Base-by-base conservation (phyloP, 2,797 vertebrate genomes). In the Dendrocincla fuliginosa region DNA sequence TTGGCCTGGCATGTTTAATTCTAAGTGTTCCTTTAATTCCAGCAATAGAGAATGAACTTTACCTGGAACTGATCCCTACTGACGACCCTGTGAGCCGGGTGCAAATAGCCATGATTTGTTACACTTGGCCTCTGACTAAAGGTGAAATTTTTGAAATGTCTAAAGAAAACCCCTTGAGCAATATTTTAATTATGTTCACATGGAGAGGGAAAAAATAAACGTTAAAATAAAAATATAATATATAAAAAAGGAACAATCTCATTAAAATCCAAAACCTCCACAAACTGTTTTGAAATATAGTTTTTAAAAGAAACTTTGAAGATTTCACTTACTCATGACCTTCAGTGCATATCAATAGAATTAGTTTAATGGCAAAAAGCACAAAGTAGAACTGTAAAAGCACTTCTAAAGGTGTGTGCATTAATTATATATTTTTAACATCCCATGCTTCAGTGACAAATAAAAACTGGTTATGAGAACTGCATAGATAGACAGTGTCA, bases 71-170 rank as follows among this genome's bases (percentile, higher is more conserved):
- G 49, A 71, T 89, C 50, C 57, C 35, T 71, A 11, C 23, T 44
- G 46, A 71, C 61, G 76, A 87, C 57, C 60, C 47, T 33, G 37
- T 44, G 27, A 61, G 6, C 18, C 33, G 60, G 25, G 39, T 89
- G 20, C 86, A 89, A 92, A 80, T 25, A 90, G 15, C 13, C 73
- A 73, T 64, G 76, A 92, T 95, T 94, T 89, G 87, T 93, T 81
- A 75, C 55, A 89, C 73, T 77, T 85, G 75, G 82, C 90, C 78
- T 93, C 57, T 80, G 53, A 89, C 14, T 74, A 68, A 79, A 92
- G 71, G 53, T 91, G 78, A 90, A 74, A 55, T 71, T 68, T 95
- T 83, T 93, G 8, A 64, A 74, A 94, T 89, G 15, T 44, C 60
- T 87, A 70, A 87, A 90, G 73, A 84, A 84, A 89, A 89, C 57